Base-by-base conservation (phyloP, 1,140 invertebrate genomes). In the Nautilus pompilius region DNA sequence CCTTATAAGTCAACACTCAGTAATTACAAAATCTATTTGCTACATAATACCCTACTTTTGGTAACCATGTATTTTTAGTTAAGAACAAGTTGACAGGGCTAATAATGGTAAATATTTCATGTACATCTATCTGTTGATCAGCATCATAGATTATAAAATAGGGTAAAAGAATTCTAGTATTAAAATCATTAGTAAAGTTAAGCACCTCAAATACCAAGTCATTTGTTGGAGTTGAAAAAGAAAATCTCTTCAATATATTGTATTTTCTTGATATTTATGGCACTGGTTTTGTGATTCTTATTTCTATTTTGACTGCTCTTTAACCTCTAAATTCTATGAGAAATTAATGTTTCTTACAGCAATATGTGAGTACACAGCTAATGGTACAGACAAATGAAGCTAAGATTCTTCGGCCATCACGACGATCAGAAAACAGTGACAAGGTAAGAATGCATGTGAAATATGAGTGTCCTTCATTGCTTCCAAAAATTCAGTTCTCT, bases 341-440 rank as follows among this genome's bases (percentile, higher is more conserved):
- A 28, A 58, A 2, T 56, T 13, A 26, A 29, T 63, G 34, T 3
- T 46, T 60, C 64, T 70, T 74, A 15, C 70, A 83, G 81, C 78
- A 83, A 75, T 84, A 79, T 71, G 76, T 82, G 2, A 79, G 73
- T 57, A 80, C 82, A 15, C 81, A 84, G 68, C 57, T 83, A 58
- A 78, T 82, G 76, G 73, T 81, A 28, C 76, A 80, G 65, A 75
- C 74, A 6, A 70, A 72, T 28, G 81, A 82, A 24, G 70, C 73
- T 2, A 84, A 83, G 62, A 70, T 72, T 15, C 66, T 83, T 10
- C 65, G 81, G 46, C 67, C 73, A 34, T 72, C 73, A 24, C 51
- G 78, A 26, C 60, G 79, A 41, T 66, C 71, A 28, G 79, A 81
- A 20, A 68, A 61, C 29, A 75, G 70, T 62, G 79, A 80, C 56